Evolutionary conservation across 2,113 vertebrate species (phyloP), one percentile per base, ranked within the genome.

Genomic region (Scatophagus argus): DNA sequence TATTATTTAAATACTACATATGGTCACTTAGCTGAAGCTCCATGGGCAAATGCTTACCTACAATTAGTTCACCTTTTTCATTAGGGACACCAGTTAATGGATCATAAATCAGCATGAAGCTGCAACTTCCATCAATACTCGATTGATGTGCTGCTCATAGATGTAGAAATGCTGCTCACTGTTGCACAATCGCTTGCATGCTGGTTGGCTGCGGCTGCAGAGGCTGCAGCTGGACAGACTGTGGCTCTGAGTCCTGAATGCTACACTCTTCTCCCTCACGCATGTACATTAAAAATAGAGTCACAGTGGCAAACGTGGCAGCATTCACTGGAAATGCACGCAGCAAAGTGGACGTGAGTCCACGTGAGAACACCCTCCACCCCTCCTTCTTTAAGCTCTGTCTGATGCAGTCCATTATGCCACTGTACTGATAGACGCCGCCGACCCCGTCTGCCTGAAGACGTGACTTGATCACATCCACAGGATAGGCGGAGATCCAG

Each of bases 311-410:
- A 13, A 99, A 99, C 4, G 98, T 99, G 60, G 98, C 96, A 0
- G 98, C 98, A 0, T 99, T 99, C 74, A 99, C 98, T 0, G 98
- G 98, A 65, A 99, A 99, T 9, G 98, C 98, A 0, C 98, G 96
- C 21, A 99, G 96, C 16, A 99, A 91, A 0, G 98, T 99, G 86
- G 98, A 99, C 0, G 96, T 96, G 47, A 99, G 97, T 0, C 98
- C 98, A 0, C 97, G 94, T 0, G 96, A 96, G 87, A 99, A 99
- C 27, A 97, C 97, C 39, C 91, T 93, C 96, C 95, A 97, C 25
- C 98, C 98, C 86, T 99, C 98, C 0, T 94, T 94, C 0, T 82
- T 76, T 74, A 97, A 93, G 72, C 98, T 99, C 93, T 99, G 96
- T 0, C 93, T 84, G 27, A 96, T 59, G 0, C 98, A 99, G 96